Evolutionary conservation across 2,888 invertebrate species (phyloP), one percentile per base, ranked within the genome.

Genomic region (Xanthorhoe designata): DNA sequence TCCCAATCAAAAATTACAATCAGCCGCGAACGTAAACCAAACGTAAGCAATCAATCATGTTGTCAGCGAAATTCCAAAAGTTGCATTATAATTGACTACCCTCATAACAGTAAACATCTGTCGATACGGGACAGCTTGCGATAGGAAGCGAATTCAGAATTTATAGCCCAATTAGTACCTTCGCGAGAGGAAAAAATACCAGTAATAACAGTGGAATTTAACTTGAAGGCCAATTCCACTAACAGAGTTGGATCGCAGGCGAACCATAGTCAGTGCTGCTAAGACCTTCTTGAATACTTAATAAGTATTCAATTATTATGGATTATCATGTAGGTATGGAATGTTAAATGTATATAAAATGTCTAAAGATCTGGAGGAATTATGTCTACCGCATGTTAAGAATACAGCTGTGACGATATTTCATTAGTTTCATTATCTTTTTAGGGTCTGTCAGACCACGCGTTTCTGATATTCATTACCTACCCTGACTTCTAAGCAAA

Each of bases 151-250:
- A 83, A 80, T 77, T 79, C 76, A 75, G 76, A 82, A 83, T 86
- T 88, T 87, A 88, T 87, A 76, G 82, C 76, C 78, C 87, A 87
- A 87, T 89, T 87, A 89, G 79, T 76, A 78, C 78, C 80, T 77
- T 79, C 69, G 71, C 74, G 68, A 66, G 71, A 74, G 75, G 80
- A 79, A 85, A 82, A 87, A 84, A 80, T 79, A 81, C 80, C 80
- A 77, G 81, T 84, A 15, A 15, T 15, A 17, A 17, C 8, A 1
- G 7, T 8, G 47, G n/a, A 15, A 38, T 38, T 42, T 13, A 42
- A 42, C 38, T 2, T 13, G 13, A 13, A 35, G 10, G 35, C 9
- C 8, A 35, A 35, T 9, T 9, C 10, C 10, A 42, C 13, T 42
- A 42, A 4, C 13, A 13, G 4, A 38, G 10, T 32, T 7, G 32